Conservation (phyloP, 1,140 invertebrate species). For the Grapholita molesta region DNA sequence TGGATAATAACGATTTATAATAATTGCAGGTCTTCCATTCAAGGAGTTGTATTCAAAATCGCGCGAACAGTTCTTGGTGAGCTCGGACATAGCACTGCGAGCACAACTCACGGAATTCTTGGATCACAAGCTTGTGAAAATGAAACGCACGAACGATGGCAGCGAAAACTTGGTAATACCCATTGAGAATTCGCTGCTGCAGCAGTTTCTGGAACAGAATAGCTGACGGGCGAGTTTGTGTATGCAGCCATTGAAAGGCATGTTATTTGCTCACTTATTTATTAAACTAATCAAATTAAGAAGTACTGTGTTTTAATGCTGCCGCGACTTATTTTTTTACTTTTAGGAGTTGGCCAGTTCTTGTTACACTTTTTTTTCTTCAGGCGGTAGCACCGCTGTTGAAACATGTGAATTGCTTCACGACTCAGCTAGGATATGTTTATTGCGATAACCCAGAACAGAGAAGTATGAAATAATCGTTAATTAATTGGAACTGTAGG, state of each 20-base stretch:
- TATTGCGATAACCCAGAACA: too few relatives aligned
- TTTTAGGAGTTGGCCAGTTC: too few relatives aligned
- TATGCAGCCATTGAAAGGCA: not conserved
- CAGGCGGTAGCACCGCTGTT: too few relatives aligned
- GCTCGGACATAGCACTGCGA: conserved; percentile 91
- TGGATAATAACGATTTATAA: too few relatives aligned
- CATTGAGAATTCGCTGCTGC: conserved; percentile 84
- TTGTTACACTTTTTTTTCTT: too few relatives aligned
- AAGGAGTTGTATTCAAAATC: conserved; percentile 91
- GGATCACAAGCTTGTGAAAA: conserved; percentile 94
- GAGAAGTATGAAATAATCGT: too few relatives aligned
- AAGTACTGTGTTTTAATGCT: not conserved
- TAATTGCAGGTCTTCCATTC: conserved; percentile 87
- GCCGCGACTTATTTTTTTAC: too few relatives aligned
- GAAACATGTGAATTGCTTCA: too few relatives aligned
- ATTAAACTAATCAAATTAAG: conserved; percentile 19
- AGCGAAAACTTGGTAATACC: conserved; percentile 90
- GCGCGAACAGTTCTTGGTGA: conserved; percentile 92
- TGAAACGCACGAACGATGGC: conserved; percentile 87
- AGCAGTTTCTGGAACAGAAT: conserved; percentile 85
- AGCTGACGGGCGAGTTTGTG: conserved; percentile 23
- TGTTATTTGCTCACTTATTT: not conserved
- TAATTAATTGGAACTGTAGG: too few relatives aligned
- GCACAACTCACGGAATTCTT: conserved; percentile 95
- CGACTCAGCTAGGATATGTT: too few relatives aligned